phyloP scores from a whole-genome alignment of 1,140 invertebrate species.

The Elymnias hypermnestra region DNA sequence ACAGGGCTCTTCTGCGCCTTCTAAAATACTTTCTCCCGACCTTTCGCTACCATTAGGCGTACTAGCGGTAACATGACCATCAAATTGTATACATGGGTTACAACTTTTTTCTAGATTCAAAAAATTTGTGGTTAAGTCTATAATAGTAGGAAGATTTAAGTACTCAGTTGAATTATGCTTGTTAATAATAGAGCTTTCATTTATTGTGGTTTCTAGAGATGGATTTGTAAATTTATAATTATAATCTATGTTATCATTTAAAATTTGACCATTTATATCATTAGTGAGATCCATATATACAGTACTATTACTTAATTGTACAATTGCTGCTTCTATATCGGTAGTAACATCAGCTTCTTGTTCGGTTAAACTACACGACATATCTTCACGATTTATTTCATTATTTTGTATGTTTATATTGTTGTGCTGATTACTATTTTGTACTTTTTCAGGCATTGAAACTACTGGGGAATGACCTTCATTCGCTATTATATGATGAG shows the following conservation, averaged over 20 bases:
- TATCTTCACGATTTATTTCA: slow-evolving; percentile 16
- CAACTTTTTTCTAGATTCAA: slow-evolving; percentile 48
- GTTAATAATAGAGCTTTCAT: slow-evolving; percentile 24
- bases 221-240: slow-evolving; percentile 36
- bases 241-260: slow-evolving; percentile 34
- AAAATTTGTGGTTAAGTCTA: slow-evolving; percentile 48
- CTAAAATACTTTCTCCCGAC: slow-evolving; percentile 35
- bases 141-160: slow-evolving; percentile 55
- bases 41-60: slow-evolving; percentile 51
- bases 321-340: slow-evolving; percentile 7
- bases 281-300: slow-evolving; percentile 59
- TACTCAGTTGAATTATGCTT: slow-evolving; percentile 59
- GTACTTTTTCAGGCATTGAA: slow-evolving; percentile 38
- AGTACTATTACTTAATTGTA: slow-evolving; percentile 33
- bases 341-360: slow-evolving; percentile 24
- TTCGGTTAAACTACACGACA: slow-evolving; percentile 18
- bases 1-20: slow-evolving; percentile 24
- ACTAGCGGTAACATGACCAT: slow-evolving; percentile 38
- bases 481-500: background rate
- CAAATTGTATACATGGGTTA: slow-evolving; percentile 28
- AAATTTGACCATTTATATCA: slow-evolving; percentile 32
- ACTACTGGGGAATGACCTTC: background rate
- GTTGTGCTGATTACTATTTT: slow-evolving; percentile 33
- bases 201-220: slow-evolving; percentile 28
- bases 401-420: slow-evolving; percentile 10